Base-by-base conservation (phyloP, 2,888 invertebrate genomes). In the Ashinkailepas kermadecensis region DNA sequence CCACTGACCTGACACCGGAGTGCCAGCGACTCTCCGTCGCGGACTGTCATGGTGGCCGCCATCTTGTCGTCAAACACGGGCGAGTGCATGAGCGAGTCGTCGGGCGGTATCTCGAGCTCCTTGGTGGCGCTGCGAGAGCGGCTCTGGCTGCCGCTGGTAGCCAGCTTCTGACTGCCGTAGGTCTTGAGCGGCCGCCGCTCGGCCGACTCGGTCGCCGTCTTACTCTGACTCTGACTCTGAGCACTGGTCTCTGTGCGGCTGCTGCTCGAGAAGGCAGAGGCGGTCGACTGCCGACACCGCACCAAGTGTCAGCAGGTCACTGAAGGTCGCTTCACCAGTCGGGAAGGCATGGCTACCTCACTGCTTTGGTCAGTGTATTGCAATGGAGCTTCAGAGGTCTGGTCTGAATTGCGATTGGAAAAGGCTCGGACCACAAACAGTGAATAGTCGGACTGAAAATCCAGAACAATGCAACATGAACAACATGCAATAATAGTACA, bases 121-220 rank as follows among this genome's bases (percentile, higher is more conserved):
- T 95, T 95, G 3, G 96, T 96, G 62, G 95, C 91, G 87, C 94
- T 95, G 85, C 96, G 91, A 59, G 96, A 96, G 87, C 96, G 90
- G 4, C 94, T 94, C 0, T 95, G 94, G 82, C 94, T 92, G 85
- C 94, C 94, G 10, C 21, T 1, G 0, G 93, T 93, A 15, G 91
- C 88, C 85, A 93, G 94, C 84, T 92, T 89, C 88, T 90, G 92
- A 84, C 89, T 89, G 81, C 92, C 93, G 87, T 93, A 93, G 86
- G 87, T 86, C 83, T 87, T 87, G 82, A 86, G 86, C 57, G 85
- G 83, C 80, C 87, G 84, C 80, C 86, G 85, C 59, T 59, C 59
- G 12, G 11, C 12, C 62, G 86, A 81, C 85, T 89, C 90, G 59
- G 90, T 89, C 25, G 88, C 86, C 57, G 54, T 57, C 65, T 59